Base-by-base conservation (phyloP, 2,797 vertebrate species). In the Graptemys geographica region DNA sequence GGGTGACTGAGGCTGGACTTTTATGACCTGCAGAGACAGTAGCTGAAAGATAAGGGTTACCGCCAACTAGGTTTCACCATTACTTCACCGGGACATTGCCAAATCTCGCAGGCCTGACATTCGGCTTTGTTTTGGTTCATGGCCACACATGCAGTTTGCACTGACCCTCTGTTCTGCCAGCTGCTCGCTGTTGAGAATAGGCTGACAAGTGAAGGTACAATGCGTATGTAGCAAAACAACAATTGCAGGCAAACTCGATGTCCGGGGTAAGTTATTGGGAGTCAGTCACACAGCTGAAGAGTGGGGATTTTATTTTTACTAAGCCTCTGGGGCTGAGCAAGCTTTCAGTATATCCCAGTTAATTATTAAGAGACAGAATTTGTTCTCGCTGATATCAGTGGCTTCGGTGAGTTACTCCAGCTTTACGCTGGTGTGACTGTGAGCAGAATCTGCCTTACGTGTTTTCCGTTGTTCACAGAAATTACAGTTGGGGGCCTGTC, bases 281-380 rank as follows among this genome's bases (percentile, higher is more conserved):
- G 94, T 95, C 92, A 91, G 57, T 85, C 92, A 56, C 88, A 86
- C 33, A 16, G 65, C 96, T 89, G 59, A 92, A 87, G 85, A 87
- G 59, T 95, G 81, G 59, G 84, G 72, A 62, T 96, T 86, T 94
- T 97, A 92, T 96, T 97, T 97, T 83, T 90, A 47, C 27, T 52
- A 41, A 74, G 25, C 37, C 11, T 27, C 65, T 96, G 94, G 83
- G 93, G 86, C 81, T 83, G 44, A 87, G 76, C 94, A 90, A 92
- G 90, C 93, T 89, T 94, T 83, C 95, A 65, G 92, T 96, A 79
- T 62, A 91, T 93, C 86, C 53, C 53, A 83, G 86, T 95, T 97
- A 96, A 95, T 96, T 31, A 92, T 95, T 91, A 94, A 94, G 41
- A 74, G 72, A 41, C 92, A 94, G 94, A 87, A 90, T 89, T 84